Percentiles rank a stretch among this genome's conserved stretches.
These are phyloP conservation scores for Azemiops feae DNA, from an alignment of 2,113 vertebrate species.

Conservation along the genomic window DNA sequence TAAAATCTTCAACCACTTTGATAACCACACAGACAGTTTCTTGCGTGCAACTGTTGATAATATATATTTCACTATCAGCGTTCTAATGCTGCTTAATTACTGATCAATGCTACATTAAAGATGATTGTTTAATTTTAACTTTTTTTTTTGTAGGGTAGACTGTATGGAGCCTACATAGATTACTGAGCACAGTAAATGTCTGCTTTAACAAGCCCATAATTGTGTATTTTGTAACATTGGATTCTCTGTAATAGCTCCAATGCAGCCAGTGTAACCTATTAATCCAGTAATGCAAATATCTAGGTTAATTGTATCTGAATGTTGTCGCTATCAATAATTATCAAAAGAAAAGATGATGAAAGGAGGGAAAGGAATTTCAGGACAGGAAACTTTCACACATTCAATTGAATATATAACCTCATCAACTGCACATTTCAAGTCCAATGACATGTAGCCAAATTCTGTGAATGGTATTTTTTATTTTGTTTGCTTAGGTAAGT, in stretches of 20 bases:
- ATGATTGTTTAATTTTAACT: slow-evolving; percentile 53
- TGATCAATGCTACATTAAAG: slow-evolving; percentile 74
- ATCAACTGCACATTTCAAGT: background rate
- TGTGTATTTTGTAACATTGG: slow-evolving; percentile 66
- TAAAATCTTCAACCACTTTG: slow-evolving; percentile 41
- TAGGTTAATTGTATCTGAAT: slow-evolving; percentile 51
- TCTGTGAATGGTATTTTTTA: background rate
- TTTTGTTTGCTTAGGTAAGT: background rate
- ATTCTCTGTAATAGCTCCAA: slow-evolving; percentile 64
- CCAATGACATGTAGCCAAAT: background rate
- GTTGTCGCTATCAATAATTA: slow-evolving; percentile 38
- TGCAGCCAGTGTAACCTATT: slow-evolving; percentile 62
- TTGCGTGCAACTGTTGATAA: slow-evolving; percentile 49
- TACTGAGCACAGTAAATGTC: slow-evolving; percentile 68
- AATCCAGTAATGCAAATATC: slow-evolving; percentile 41
- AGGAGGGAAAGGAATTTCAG: background rate
- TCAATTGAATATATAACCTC: slow-evolving; percentile 6
- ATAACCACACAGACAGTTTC: slow-evolving; percentile 32
- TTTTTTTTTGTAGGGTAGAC: slow-evolving; percentile 68
- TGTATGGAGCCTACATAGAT: slow-evolving; percentile 73
- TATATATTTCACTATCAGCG: slow-evolving; percentile 55
- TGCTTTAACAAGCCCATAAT: slow-evolving; percentile 76
- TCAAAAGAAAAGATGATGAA: slow-evolving; percentile 20
- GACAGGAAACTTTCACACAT: slow-evolving; percentile 24
- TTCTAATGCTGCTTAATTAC: slow-evolving; percentile 57